These are phyloP conservation scores for Simalia tracyae DNA, from an alignment of 2,797 vertebrate species.

Conservation along the genomic window DNA sequence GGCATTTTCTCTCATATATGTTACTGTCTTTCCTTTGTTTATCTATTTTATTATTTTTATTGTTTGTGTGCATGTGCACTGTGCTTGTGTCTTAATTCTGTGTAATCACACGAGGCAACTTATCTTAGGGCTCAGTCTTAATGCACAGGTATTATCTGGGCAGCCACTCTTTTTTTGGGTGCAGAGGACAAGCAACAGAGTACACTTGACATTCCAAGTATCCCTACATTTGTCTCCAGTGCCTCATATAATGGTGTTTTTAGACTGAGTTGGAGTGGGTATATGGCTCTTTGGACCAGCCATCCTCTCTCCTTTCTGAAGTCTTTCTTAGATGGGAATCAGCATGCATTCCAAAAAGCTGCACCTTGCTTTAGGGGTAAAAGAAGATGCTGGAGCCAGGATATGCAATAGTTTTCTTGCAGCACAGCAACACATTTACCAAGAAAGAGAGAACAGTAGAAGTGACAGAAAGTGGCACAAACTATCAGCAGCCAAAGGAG, in stretches of 20 bases:
- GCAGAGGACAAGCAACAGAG: neutral
- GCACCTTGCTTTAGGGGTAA: neutral
- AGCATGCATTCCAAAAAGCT: neutral
- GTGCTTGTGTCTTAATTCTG: neutral
- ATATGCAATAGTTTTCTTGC: neutral
- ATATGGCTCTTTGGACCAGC: neutral
- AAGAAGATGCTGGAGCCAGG: neutral
- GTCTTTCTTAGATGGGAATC: neutral
- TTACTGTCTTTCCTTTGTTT: neutral
- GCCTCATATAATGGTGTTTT: neutral
- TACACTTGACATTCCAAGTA: neutral
- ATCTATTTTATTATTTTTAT: neutral
- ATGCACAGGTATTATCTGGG: neutral
- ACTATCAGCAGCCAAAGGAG: neutral
- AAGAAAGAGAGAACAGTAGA: neutral
- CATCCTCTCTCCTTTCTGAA: neutral
- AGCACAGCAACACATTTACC: neutral
- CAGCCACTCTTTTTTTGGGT: neutral
- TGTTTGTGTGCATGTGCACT: neutral
- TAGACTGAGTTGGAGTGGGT: neutral
- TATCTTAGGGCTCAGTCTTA: neutral
- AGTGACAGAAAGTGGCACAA: neutral
- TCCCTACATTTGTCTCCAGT: neutral
- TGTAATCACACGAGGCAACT: neutral
- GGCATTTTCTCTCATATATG: neutral